A percentile compares a stretch with the other conserved stretches of the same genome.
These are phyloP conservation scores for Ochropleura leucogaster DNA, from an alignment of 2,888 invertebrate species.

Conservation along the genomic window DNA sequence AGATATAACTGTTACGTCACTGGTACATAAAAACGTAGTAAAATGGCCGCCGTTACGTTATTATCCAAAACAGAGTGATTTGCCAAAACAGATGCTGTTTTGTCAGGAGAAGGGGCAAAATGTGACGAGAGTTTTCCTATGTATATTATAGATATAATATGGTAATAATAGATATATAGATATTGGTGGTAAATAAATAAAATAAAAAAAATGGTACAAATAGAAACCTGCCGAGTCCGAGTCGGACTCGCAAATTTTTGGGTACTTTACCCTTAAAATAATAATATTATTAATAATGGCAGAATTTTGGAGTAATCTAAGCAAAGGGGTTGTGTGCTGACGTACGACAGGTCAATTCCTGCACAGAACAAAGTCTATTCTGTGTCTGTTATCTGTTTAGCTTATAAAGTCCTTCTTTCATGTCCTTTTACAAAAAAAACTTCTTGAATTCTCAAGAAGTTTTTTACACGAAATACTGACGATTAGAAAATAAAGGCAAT, in stretches of 20 bases:
- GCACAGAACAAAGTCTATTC: not conserved
- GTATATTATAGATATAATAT: too few relatives aligned
- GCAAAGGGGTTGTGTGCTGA: not conserved
- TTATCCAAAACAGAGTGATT: conserved; percentile 22
- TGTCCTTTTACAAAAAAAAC: not conserved
- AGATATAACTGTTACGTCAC: conserved; percentile 54
- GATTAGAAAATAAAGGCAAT: not conserved
- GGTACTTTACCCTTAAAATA: too few relatives aligned
- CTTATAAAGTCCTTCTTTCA: not conserved
- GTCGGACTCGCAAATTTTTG: too few relatives aligned
- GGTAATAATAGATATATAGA: too few relatives aligned
- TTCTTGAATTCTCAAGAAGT: not conserved
- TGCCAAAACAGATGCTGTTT: conserved; percentile 48
- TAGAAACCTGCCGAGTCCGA: too few relatives aligned
- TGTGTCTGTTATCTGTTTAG: not conserved
- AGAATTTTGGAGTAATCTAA: not conserved
- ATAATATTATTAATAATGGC: not conserved
- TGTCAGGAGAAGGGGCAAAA: conserved; percentile 12
- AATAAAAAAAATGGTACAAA: too few relatives aligned
- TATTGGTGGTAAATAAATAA: too few relatives aligned
- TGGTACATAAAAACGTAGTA: conserved; percentile 55
- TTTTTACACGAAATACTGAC: not conserved
- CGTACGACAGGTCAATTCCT: not conserved
- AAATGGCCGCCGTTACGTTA: conserved; percentile 46
- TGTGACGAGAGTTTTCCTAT: not conserved